phyloP scores from a whole-genome alignment of 2,888 invertebrate genomes.

The Chaetogeoica ovagalla region DNA sequence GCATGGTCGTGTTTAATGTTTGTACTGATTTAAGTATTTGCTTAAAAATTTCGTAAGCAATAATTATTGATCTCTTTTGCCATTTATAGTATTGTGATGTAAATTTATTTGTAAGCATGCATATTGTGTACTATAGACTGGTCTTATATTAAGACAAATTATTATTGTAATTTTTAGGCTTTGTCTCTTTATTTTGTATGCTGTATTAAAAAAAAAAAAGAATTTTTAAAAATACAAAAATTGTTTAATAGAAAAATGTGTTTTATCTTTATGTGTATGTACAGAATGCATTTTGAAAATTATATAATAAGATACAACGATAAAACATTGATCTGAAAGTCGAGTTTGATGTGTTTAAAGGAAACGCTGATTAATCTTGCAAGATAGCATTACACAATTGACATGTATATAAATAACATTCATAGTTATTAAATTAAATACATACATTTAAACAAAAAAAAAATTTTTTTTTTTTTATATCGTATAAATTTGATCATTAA shows the following conservation, averaged over 20 bases:
- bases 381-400: no score
- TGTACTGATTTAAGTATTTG: constrained; percentile 41
- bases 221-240: constrained; percentile 36
- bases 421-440: no score
- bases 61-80: constrained; percentile 53
- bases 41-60: constrained; percentile 47
- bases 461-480: no score
- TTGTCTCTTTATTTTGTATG: constrained; percentile 49
- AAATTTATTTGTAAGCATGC: constrained; percentile 49
- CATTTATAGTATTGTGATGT: constrained; percentile 49
- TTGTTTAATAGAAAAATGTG: constrained; percentile 28
- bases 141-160: constrained; percentile 49
- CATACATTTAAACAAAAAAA: no score
- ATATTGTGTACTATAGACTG: constrained; percentile 51
- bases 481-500: no score
- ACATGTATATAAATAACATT: no score
- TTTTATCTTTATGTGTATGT: neutral
- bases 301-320: no score
- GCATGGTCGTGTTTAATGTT: constrained; percentile 30
- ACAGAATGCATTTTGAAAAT: no score
- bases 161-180: constrained; percentile 42
- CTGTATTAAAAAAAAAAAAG: constrained; percentile 37
- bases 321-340: no score
- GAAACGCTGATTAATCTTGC: no score
- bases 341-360: no score